Evolutionary conservation across 2,797 vertebrate genomes (phyloP).

Genomic region (Anabacerthia variegaticeps): DNA sequence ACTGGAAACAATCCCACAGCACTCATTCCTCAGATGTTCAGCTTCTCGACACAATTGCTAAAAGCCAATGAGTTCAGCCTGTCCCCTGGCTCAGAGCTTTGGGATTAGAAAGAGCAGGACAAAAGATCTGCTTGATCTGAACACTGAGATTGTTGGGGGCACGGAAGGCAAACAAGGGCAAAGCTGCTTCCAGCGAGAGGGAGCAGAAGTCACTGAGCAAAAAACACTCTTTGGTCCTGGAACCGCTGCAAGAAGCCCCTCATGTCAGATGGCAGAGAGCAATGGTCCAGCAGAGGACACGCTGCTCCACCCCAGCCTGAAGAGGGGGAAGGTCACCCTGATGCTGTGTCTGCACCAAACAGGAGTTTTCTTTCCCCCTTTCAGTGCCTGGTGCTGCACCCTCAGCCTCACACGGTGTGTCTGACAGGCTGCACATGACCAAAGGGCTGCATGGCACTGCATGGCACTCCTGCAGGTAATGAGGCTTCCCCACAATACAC

Average conservation of each 20-base stretch:
- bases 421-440: fast-evolving
- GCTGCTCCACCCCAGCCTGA: not conserved
- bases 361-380: not conserved
- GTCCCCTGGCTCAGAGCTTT: not conserved
- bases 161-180: not conserved
- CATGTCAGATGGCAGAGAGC: not conserved
- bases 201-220: not conserved
- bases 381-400: fast-evolving
- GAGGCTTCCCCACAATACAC: not conserved
- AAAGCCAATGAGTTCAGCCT: not conserved
- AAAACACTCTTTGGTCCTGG: fast-evolving
- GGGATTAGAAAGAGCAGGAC: not conserved
- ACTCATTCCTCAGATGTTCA: not conserved
- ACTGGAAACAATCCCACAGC: not conserved
- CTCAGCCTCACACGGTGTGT: not conserved
- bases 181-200: not conserved
- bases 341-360: not conserved
- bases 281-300: not conserved
- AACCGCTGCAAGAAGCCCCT: not conserved
- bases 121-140: not conserved
- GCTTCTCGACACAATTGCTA: not conserved
- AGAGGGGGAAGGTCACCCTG: not conserved
- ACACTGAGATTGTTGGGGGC: not conserved
- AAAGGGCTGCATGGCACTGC: not conserved
- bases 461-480: not conserved